Evolutionary conservation across 1,140 invertebrate genomes (phyloP).

Genomic region (Trinorchestia longiramus): DNA sequence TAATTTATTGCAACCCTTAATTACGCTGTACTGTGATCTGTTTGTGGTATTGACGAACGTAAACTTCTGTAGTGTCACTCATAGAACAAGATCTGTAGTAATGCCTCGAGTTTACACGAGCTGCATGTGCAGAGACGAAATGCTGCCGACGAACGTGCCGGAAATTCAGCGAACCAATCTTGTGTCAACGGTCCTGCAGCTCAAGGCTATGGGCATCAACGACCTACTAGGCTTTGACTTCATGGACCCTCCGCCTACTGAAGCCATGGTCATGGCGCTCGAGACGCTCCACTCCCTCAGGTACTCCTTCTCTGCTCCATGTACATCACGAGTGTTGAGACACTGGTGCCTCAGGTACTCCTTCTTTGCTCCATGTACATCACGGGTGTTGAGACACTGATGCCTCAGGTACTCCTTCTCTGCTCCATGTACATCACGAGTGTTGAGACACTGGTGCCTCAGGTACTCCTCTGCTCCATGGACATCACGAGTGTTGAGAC

Average conservation of each 20-base stretch:
- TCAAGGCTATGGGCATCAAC: conserved; percentile 99
- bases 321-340: no score
- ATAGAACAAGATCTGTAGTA: background rate
- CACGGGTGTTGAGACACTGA: no score
- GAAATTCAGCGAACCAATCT: conserved; percentile 99
- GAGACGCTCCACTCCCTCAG: conserved; percentile 96
- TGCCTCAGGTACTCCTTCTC: no score
- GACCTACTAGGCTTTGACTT: conserved; percentile 99
- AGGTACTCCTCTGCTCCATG: no score
- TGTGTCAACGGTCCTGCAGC: conserved; percentile 91
- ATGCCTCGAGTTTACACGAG: background rate
- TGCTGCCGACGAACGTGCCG: conserved; percentile 98
- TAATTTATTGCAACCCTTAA: no score
- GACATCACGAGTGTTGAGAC: no score
- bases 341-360: no score
- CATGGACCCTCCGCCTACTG: conserved; percentile 99
- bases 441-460: no score
- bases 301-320: no score
- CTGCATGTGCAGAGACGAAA: conserved; percentile 83
- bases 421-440: no score
- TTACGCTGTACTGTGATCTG: no score
- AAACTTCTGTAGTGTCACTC: background rate
- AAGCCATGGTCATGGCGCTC: conserved; percentile 96
- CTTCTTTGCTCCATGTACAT: no score
- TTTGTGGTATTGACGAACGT: background rate